Evolutionary conservation across 2,888 invertebrate genomes (phyloP), one percentile per base, ranked within the genome.

Genomic region (Cyaniris semiargus): DNA sequence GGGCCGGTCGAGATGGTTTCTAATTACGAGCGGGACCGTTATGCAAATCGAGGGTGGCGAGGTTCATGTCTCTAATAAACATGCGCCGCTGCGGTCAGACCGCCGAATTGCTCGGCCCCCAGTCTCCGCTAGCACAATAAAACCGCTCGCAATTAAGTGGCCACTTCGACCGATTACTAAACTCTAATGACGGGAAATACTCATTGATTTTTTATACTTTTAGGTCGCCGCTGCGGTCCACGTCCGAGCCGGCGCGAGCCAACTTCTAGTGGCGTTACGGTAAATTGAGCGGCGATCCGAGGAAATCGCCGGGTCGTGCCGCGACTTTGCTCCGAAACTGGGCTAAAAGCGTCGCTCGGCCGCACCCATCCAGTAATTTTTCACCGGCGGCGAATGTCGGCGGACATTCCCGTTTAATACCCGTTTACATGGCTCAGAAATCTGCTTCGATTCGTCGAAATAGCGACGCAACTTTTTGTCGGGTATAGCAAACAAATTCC

Each of bases 11-110:
- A 93, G 93, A 93, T 90, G 93, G 92, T 92, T 92, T 93, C 93
- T 93, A 94, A 94, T 94, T 94, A 94, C 93, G 90, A 89, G 89
- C 87, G 90, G 88, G 91, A 88, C 87, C 92, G 93, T 92, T 94
- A 93, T 94, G 93, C 93, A 93, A 93, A 94, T 93, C 90, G 90
- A 85, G 89, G 87, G 85, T 85, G 87, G 87, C 86, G 84, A 85
- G 89, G 87, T 87, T 89, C 88, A 86, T 90, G 91, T 91, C 92
- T 93, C 88, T 93, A 93, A 93, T 93, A 93, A 92, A 93, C 93
- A 93, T 88, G 90, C 91, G 88, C 89, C 88, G 91, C 90, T 91
- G 92, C 89, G 93, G 92, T 90, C 90, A 86, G 86, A 85, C 86
- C 88, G 86, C 90, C 92, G 90, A 93, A 93, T 92, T 93, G 91